Percentiles rank a stretch among this genome's conserved stretches.
These are phyloP conservation scores for Plusia festucae DNA, from an alignment of 2,888 invertebrate genomes.

Conservation along the genomic window DNA sequence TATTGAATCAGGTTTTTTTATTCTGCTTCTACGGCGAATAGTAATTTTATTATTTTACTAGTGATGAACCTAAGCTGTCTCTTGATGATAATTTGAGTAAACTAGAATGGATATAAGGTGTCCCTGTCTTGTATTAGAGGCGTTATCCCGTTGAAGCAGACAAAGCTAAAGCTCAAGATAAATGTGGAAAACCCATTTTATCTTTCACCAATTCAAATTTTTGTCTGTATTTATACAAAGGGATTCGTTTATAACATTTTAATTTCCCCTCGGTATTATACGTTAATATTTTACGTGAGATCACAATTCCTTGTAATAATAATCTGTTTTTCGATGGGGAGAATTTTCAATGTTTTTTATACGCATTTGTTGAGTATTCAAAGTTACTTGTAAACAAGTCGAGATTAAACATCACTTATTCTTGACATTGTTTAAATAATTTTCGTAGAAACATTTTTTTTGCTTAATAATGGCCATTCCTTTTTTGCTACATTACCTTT, in stretches of 20 bases:
- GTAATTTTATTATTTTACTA: not conserved
- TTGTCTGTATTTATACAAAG: conserved; percentile 67
- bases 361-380: conserved; percentile 68
- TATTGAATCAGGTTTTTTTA: conserved; percentile 6
- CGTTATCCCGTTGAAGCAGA: too few relatives aligned
- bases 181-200: too few relatives aligned
- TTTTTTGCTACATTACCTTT: conserved; percentile 46
- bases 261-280: conserved; percentile 81
- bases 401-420: conserved; percentile 78
- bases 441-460: not conserved
- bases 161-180: too few relatives aligned
- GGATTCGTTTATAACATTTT: conserved; percentile 75
- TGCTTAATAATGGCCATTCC: conserved; percentile 37
- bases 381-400: conserved; percentile 68
- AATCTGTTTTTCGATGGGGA: conserved; percentile 71
- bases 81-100: too few relatives aligned
- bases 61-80: not conserved
- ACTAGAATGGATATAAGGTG: too few relatives aligned
- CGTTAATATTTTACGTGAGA: conserved; percentile 79
- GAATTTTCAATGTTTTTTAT: conserved; percentile 70
- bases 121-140: too few relatives aligned
- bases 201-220: conserved; percentile 33
- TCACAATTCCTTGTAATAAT: conserved; percentile 73
- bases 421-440: conserved; percentile 57
- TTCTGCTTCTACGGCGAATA: not conserved